These are phyloP conservation scores for Perca flavescens DNA, from an alignment of 2,113 vertebrate genomes.

Conservation along the genomic window DNA sequence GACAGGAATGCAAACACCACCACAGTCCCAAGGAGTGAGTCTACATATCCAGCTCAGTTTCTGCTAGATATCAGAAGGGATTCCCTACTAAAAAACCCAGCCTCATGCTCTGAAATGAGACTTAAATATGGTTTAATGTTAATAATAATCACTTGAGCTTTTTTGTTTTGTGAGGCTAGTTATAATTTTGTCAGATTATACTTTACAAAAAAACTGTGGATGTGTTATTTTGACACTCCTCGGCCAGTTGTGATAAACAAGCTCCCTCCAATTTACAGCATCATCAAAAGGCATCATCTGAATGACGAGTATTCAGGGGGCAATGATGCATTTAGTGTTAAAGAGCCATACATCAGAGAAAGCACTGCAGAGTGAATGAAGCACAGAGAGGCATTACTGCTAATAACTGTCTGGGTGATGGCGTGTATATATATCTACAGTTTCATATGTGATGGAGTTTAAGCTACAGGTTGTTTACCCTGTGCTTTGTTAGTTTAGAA, in stretches of 20 bases:
- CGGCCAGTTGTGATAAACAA: slow-evolving; percentile 3
- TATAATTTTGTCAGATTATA: neutral
- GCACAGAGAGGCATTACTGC: neutral
- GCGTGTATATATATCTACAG: neutral
- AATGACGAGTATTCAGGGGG: neutral
- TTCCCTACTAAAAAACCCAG: slow-evolving; percentile 4
- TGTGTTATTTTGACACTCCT: slow-evolving; percentile 21
- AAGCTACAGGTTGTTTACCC: neutral
- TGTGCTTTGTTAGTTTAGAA: neutral
- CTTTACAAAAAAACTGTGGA: neutral
- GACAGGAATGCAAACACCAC: slow-evolving; percentile 68
- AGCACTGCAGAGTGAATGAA: neutral
- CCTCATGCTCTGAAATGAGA: neutral
- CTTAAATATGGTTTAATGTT: neutral
- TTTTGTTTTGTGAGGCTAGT: neutral
- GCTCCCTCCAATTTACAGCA: neutral
- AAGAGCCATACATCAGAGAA: slow-evolving; percentile 10
- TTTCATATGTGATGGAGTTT: neutral
- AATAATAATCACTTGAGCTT: neutral
- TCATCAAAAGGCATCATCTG: slow-evolving; percentile 17
- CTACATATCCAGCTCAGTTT: slow-evolving; percentile 1
- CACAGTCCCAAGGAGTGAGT: slow-evolving; percentile 36
- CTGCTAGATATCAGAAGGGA: slow-evolving; percentile 27
- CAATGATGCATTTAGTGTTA: neutral
- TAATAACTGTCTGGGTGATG: neutral